Percentiles rank a stretch among this genome's conserved stretches.
Conservation (phyloP, 2,113 vertebrate species). For the Crocuta crocuta region DNA sequence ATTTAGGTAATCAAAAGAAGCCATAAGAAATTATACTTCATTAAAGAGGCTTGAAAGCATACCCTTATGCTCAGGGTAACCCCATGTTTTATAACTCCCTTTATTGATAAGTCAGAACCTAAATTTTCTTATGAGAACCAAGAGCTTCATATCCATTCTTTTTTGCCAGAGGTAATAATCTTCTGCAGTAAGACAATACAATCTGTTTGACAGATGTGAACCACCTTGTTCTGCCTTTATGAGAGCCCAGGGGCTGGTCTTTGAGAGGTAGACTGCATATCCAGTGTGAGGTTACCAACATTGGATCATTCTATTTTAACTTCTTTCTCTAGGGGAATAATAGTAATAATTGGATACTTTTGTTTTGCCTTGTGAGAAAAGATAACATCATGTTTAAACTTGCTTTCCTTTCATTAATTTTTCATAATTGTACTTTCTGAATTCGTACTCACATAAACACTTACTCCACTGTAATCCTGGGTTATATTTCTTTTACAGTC, state of each 20-base stretch:
- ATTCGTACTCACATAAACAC: constrained; percentile 55
- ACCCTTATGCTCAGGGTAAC: not conserved
- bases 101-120: not conserved
- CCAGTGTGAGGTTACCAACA: not conserved
- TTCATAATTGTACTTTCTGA: constrained; percentile 61
- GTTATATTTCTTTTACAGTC: not conserved
- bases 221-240: not conserved
- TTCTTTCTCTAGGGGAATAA: constrained; percentile 37
- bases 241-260: not conserved
- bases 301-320: not conserved
- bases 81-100: not conserved
- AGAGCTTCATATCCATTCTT: not conserved
- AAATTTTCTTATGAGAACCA: not conserved
- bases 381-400: constrained; percentile 35
- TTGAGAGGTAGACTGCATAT: not conserved
- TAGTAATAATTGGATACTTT: constrained; percentile 27
- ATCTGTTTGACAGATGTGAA: not conserved
- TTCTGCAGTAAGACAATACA: not conserved
- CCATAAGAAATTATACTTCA: not conserved
- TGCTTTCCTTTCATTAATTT: constrained; percentile 49
- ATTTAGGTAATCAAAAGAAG: not conserved
- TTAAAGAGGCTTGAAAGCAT: constrained; percentile 20
- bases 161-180: not conserved
- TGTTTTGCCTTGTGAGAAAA: constrained; percentile 38
- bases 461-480: constrained; percentile 14